A percentile compares a stretch with the other conserved stretches of the same genome.
Evolutionary conservation across 2,888 invertebrate species (phyloP).

Genomic region (Yponomeuta malinellus): DNA sequence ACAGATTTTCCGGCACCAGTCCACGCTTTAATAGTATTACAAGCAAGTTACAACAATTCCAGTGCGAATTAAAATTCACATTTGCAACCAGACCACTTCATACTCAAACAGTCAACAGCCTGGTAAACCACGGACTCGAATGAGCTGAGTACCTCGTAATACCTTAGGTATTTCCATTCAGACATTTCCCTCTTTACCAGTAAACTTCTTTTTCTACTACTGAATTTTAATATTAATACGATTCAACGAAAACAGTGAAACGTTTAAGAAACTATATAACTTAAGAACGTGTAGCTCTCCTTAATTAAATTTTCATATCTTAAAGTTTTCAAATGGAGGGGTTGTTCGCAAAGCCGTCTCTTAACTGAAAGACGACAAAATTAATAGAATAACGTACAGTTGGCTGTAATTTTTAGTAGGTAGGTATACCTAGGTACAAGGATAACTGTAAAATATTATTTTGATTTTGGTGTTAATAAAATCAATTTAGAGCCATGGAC

Average conservation of each 20-base stretch:
- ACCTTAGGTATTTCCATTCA: neutral
- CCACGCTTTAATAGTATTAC: neutral
- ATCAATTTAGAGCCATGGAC: no score
- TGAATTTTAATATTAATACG: neutral
- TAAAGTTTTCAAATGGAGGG: neutral
- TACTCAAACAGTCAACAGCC: neutral
- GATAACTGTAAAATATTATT: no score
- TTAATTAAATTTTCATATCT: slow-evolving; percentile 1
- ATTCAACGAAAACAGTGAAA: neutral
- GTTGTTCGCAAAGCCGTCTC: neutral
- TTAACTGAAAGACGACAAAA: neutral
- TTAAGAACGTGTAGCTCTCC: neutral
- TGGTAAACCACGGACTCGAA: neutral
- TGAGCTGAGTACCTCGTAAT: neutral
- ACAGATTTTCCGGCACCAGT: neutral
- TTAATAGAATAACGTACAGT: neutral
- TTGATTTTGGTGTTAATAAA: no score
- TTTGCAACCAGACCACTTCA: neutral
- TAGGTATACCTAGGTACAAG: no score
- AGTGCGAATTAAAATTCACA: neutral
- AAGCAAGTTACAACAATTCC: neutral
- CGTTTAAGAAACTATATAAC: neutral
- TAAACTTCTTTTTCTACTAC: neutral
- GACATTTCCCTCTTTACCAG: no score
- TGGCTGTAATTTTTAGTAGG: no score